Base-by-base conservation (phyloP, 2,888 invertebrate species). In the Dastarcus helophoroides region DNA sequence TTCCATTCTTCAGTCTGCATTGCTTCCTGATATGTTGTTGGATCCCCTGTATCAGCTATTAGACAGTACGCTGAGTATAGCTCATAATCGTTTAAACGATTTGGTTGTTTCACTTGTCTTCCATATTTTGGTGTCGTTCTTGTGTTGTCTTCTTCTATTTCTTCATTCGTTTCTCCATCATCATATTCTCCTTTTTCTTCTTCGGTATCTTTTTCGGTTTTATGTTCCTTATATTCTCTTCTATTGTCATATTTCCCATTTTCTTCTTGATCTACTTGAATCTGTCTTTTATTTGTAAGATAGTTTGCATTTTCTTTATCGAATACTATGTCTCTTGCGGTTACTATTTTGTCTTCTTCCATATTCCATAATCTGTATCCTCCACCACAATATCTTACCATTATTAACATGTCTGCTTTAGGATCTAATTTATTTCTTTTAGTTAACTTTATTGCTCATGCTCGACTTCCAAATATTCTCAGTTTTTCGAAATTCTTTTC, bases 341-440 rank as follows among this genome's bases (percentile, higher is more conserved):
- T 21, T 3, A 40, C 21, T 8, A 44, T 38, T 42, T 38, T 10
- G 19, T 45, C 33, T 28, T 28, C 36, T 19, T 38, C 22, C 12
- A 16, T 31, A 38, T 43, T 24, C 40, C 40, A 48, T 25, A 47
- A 15, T 32, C 43, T 28, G 12, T 44, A 50, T 8, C 44, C 47
- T 15, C 17, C 31, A 29, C 33, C 31, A 29, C 15, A 31, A 30
- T 46, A 50, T 19, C 46, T 46, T 10, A 48, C 36, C 43, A 46
- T 40, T 26, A 40, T 39, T 9, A 27, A 29, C 15, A 16, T 9
- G 39, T 39, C 23, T 12, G 46, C 42, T 21, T 37, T 28, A 26
- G 26, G 36, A 28, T 44, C 40, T 26, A 50, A 24, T 37, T 47
- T 46, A 32, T 27, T 35, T 27, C 30, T 11, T 39, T 26, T 42